Conservation (phyloP, 2,113 vertebrate species). For the Alouatta palliata region DNA sequence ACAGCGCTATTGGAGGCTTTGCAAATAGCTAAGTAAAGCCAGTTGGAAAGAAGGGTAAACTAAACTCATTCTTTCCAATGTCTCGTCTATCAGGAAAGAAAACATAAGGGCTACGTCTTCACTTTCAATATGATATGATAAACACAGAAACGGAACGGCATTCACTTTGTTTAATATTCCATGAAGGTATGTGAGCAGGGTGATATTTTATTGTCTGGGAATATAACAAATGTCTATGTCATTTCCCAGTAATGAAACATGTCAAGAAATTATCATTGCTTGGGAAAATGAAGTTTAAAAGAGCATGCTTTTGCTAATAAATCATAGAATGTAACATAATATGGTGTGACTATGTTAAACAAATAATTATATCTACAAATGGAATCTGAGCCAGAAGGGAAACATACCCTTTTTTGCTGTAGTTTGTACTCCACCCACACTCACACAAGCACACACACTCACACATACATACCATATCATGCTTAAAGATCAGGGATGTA, state of each 20-base stretch:
- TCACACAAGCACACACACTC: background rate
- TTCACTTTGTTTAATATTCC: slow-evolving; percentile 77
- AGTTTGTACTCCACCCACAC: background rate
- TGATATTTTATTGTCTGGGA: slow-evolving; percentile 79
- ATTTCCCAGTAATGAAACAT: slow-evolving; percentile 74
- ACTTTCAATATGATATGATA: slow-evolving; percentile 70
- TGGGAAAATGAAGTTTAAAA: slow-evolving; percentile 67
- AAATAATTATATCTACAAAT: slow-evolving; percentile 58
- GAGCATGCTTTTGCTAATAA: slow-evolving; percentile 63
- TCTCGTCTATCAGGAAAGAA: slow-evolving; percentile 54
- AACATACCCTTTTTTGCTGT: slow-evolving; percentile 8
- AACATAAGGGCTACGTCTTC: slow-evolving; percentile 57
- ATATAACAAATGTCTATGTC: slow-evolving; percentile 75
- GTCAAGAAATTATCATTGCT: slow-evolving; percentile 71
- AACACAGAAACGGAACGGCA: slow-evolving; percentile 67
- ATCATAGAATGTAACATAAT: slow-evolving; percentile 66
- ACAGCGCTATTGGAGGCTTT: background rate
- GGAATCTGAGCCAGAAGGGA: slow-evolving; percentile 49
- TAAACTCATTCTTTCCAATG: slow-evolving; percentile 63
- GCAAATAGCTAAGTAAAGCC: background rate
- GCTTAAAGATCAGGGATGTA: background rate
- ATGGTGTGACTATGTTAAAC: slow-evolving; percentile 56
- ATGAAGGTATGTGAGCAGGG: slow-evolving; percentile 69
- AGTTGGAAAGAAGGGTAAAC: slow-evolving; percentile 17
- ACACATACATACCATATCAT: background rate